Evolutionary conservation across 2,113 vertebrate species (phyloP).

Genomic region (Vanacampus margaritifer): DNA sequence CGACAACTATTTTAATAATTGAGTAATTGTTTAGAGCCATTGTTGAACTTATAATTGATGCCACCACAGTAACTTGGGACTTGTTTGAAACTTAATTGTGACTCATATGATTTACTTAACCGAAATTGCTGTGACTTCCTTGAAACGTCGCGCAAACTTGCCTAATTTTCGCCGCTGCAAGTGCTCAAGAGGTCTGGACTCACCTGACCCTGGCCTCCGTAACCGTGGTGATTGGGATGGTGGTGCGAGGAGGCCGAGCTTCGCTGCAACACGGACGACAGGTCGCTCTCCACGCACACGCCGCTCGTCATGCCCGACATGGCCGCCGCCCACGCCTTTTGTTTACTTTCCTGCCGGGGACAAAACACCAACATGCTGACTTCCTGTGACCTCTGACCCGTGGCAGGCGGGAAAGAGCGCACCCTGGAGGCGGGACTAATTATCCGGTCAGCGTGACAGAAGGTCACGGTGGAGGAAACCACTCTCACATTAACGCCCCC

Average conservation of each 20-base stretch:
- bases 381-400: slow-evolving; percentile 6
- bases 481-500: slow-evolving; percentile 51
- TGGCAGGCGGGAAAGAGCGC: slow-evolving; percentile 1
- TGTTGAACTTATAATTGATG: too few relatives aligned
- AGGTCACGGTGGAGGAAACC: slow-evolving; percentile 61
- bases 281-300: slow-evolving; percentile 84
- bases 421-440: slow-evolving; percentile 68
- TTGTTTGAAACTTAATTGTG: not conserved
- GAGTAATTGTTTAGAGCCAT: too few relatives aligned
- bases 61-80: too few relatives aligned
- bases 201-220: slow-evolving; percentile 78
- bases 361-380: not conserved
- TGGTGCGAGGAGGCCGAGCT: slow-evolving; percentile 63
- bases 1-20: too few relatives aligned
- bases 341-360: slow-evolving; percentile 1
- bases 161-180: not conserved
- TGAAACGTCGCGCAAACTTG: not conserved
- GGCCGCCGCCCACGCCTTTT: slow-evolving; percentile 38
- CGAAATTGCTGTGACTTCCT: too few relatives aligned
- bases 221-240: slow-evolving; percentile 64
- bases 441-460: slow-evolving; percentile 69
- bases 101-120: too few relatives aligned
- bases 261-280: slow-evolving; percentile 67
- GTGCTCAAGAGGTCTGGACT: slow-evolving; percentile 37
- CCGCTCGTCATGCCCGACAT: slow-evolving; percentile 88